Evolutionary conservation across 1,140 invertebrate species (phyloP).

Genomic region (Anoplophora glabripennis): DNA sequence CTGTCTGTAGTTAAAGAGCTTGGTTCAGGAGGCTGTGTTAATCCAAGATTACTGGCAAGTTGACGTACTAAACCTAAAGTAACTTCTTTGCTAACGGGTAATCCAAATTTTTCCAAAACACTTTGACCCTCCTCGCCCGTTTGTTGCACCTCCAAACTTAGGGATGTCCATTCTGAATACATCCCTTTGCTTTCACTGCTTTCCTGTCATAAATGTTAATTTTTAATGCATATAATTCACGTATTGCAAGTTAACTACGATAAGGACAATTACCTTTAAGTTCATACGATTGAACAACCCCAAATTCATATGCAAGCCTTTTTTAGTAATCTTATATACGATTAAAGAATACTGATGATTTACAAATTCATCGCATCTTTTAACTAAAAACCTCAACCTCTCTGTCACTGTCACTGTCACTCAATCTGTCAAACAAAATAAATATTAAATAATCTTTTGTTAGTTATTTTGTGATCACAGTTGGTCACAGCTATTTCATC

Average conservation of each 20-base stretch:
- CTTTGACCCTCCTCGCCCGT: constrained; percentile 67
- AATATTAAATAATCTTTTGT: no score
- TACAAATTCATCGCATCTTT: no score
- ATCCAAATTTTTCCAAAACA: constrained; percentile 83
- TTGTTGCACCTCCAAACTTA: constrained; percentile 65
- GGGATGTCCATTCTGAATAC: constrained; percentile 84
- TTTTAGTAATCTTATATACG: constrained; percentile 10
- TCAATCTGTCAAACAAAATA: no score
- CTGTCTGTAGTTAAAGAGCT: constrained; percentile 71
- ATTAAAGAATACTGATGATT: no score
- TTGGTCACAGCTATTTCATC: no score
- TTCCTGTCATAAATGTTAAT: constrained; percentile 46
- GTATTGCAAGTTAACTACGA: constrained; percentile 6
- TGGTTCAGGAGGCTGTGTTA: constrained; percentile 72
- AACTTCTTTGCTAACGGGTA: constrained; percentile 74
- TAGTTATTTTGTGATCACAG: no score
- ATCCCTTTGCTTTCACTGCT: constrained; percentile 61
- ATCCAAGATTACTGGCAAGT: constrained; percentile 72
- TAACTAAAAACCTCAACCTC: no score
- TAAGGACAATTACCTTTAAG: constrained; percentile 56
- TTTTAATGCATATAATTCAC: not conserved
- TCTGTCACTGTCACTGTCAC: no score
- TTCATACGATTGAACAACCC: constrained; percentile 72
- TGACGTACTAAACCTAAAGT: constrained; percentile 80
- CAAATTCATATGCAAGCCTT: constrained; percentile 65